Evolutionary conservation across 2,113 vertebrate genomes (phyloP).

Genomic region (Holacanthus passer): DNA sequence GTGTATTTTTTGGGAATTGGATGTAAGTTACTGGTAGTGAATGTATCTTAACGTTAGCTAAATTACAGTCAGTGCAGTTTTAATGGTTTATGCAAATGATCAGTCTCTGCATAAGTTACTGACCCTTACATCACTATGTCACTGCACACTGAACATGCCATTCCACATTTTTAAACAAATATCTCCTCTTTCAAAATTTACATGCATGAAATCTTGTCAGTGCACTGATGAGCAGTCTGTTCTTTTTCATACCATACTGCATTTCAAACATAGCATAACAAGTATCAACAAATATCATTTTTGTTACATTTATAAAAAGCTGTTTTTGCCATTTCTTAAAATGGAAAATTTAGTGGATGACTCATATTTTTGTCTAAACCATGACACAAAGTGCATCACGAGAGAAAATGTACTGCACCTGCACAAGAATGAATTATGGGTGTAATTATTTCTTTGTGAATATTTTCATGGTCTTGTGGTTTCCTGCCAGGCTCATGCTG

Average conservation of each 20-base stretch:
- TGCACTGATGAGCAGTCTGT: not conserved
- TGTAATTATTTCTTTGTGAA: conserved; percentile 45
- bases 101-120: conserved; percentile 12
- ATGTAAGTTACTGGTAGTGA: not conserved
- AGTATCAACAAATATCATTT: not conserved
- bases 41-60: not conserved
- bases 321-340: conserved; percentile 5
- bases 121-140: conserved; percentile 11
- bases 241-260: not conserved
- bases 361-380: conserved; percentile 12
- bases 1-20: not conserved
- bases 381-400: not conserved
- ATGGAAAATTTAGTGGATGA: not conserved
- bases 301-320: not conserved
- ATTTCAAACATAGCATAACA: not conserved
- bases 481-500: conserved; percentile 83
- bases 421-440: conserved; percentile 36
- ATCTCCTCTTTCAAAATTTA: conserved; percentile 6
- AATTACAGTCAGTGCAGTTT: conserved; percentile 13
- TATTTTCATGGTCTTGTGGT: conserved; percentile 51
- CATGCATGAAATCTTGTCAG: not conserved
- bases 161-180: conserved; percentile 13
- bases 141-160: conserved; percentile 18
- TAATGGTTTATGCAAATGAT: conserved; percentile 61
- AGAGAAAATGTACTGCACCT: conserved; percentile 29